Evolutionary conservation across 2,888 invertebrate genomes (phyloP).

Genomic region (Hirtodrosophila confusa): DNA sequence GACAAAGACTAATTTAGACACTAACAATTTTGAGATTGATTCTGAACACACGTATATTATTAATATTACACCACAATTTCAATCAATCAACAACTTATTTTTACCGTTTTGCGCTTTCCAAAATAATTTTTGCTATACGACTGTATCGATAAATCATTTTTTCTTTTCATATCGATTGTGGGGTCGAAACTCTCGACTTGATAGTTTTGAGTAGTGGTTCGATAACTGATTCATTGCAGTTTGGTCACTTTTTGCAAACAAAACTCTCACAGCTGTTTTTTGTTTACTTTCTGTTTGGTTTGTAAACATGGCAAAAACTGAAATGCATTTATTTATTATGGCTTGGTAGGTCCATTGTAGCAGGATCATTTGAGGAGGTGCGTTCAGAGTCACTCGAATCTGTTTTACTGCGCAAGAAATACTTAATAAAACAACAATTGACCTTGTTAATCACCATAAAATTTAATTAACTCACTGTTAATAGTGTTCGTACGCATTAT

Average conservation of each 20-base stretch:
- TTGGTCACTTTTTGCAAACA: constrained; percentile 10
- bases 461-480: too few species aligned
- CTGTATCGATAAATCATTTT: not conserved
- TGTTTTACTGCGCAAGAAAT: too few species aligned
- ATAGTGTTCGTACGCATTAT: too few species aligned
- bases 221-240: constrained; percentile 26
- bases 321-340: not conserved
- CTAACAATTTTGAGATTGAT: constrained; percentile 1
- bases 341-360: not conserved
- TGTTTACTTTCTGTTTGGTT: constrained; percentile 32
- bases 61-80: constrained; percentile 1
- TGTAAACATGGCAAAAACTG: constrained; percentile 16
- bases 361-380: too few species aligned
- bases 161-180: constrained; percentile 25
- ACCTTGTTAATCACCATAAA: too few species aligned
- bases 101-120: constrained; percentile 59
- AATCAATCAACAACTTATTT: constrained; percentile 8
- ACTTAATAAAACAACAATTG: too few species aligned
- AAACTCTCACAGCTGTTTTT: constrained; percentile 32
- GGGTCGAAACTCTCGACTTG: not conserved
- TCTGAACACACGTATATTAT: not conserved
- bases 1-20: not conserved
- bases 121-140: constrained; percentile 41
- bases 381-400: too few species aligned
- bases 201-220: constrained; percentile 10